Evolutionary conservation across 2,113 vertebrate genomes (phyloP), one percentile per base, ranked within the genome.

Genomic region (Grammomys surdaster): DNA sequence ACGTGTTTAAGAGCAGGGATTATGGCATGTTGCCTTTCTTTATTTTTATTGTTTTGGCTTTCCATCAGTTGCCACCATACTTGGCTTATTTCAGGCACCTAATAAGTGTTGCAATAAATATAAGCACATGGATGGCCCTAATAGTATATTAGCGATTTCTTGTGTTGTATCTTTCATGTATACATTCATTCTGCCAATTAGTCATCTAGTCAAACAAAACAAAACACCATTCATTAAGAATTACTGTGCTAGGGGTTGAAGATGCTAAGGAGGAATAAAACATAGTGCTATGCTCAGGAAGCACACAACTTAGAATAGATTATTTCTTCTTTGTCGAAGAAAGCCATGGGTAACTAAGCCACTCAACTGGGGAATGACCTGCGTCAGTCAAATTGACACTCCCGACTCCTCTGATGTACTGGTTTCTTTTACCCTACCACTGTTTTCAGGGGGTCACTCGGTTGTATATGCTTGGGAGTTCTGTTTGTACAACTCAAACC

Each of bases 71-170:
- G n/a, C 4, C 0, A 20, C 24, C 46, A 24, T 31, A 14, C 28
- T 90, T 82, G 33, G 46, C 46, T 95, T 31, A n/a, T 89, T 22
- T 26, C 1, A 82, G 60, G 60, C 10, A 85, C n/a, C 33, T 85
- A 89, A 89, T 56, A 60, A 82, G 67, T 93, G 19, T 65, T 46
- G 22, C 78, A 91, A 82, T 65, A 90, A 77, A 75, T 78, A 20
- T 51, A 81, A 89, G 26, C 46, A 16, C 67, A 36, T 73, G 31
- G 67, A 28, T 70, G 22, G 46, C 36, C 8, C 5, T 0, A 7
- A 12, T 46, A 5, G 43, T 58, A 69, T 12, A 11, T 75, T 88
- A 77, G 40, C 22, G 70, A 3, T 75, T 73, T 82, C 31, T 70
- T 77, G 11, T 48, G 10, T 31, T 91, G 31, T 4, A 46, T 48